Base-by-base conservation (phyloP, 1,140 invertebrate genomes). In the Drosophila hydei region DNA sequence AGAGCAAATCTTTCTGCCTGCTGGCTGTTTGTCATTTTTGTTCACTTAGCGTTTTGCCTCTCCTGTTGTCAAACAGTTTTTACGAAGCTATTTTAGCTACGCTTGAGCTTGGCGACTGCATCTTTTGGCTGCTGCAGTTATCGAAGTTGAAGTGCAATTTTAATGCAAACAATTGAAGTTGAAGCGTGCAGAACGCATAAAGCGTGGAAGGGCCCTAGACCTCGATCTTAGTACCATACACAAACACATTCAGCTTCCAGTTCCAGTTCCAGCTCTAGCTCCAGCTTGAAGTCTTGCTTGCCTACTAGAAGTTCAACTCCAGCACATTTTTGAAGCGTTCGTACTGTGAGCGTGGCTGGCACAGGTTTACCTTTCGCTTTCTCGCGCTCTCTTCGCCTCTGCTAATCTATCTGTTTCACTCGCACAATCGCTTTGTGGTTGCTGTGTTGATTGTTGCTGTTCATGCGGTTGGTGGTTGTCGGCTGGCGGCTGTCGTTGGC, bases 161-260 rank as follows among this genome's bases (percentile, higher is more conserved):
- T 85, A 85, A 85, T 85, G 83, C 81, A 85, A 85, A 85, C 81
- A 85, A 85, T 85, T 85, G 81, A 85, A 78, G 83, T 59, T 88
- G 81, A 88, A 85, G 81, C 81, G 83, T 88, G 81, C 78, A 87
- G 81, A 67, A 74, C 77, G 74, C 79, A 84, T 70, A 60, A 47
- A 85, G 79, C 65, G 68, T 69, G 80, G 76, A 77, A 64, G 69
- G 48, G 69, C 58, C 48, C 71, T 74, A 52, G 58, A 64, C 12
- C 51, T 74, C 59, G 43, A 67, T 68, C 59, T 72, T 48, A 42
- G 48, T 58, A 23, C 40, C 59, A 47, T 23, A n/a, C 45, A 38
- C 23, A 50, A 51, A 25, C 2, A 50, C 21, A 19, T 19, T 18
- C 42, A 67, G 47, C 43, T 30, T 59, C 36, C n/a, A n/a, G n/a